These are phyloP conservation scores for Lasioglossum morio DNA, from an alignment of 2,888 invertebrate genomes.

Conservation along the genomic window DNA sequence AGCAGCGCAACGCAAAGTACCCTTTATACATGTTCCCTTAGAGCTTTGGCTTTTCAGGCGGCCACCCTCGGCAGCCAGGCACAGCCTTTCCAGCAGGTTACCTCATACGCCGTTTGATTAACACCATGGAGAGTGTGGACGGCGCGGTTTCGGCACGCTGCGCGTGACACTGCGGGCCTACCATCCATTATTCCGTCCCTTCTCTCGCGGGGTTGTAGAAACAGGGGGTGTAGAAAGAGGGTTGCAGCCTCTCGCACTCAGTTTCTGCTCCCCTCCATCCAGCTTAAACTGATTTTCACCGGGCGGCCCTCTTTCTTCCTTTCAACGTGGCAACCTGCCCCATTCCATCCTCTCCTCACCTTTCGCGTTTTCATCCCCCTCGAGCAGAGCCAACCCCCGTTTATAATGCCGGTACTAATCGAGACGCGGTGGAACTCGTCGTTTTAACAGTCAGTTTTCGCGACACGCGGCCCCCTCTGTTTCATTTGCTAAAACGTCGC, in stretches of 20 bases:
- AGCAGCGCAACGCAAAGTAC: conserved; percentile 31
- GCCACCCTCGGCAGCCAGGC: conserved; percentile 29
- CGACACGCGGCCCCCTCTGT: conserved; percentile 22
- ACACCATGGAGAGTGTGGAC: conserved; percentile 78
- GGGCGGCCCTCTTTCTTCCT: conserved; percentile 41
- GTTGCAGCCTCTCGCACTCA: neutral
- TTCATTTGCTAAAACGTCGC: conserved; percentile 50
- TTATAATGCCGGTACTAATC: conserved; percentile 50
- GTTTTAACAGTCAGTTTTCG: conserved; percentile 47
- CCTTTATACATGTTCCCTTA: conserved; percentile 28
- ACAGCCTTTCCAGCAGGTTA: conserved; percentile 55
- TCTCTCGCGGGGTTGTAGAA: conserved; percentile 24
- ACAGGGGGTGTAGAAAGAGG: neutral
- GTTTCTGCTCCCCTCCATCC: neutral
- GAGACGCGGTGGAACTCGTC: conserved; percentile 47
- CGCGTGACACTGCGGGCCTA: conserved; percentile 78
- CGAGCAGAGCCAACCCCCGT: neutral
- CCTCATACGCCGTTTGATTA: conserved; percentile 79
- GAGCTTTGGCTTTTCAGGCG: conserved; percentile 29
- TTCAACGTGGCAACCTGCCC: conserved; percentile 13
- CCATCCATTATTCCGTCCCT: conserved; percentile 77
- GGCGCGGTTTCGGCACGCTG: conserved; percentile 77
- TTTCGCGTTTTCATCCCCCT: neutral
- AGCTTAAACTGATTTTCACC: conserved; percentile 60
- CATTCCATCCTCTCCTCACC: neutral